Conservation (phyloP, 2,113 vertebrate species). For the Petroica traversi region DNA sequence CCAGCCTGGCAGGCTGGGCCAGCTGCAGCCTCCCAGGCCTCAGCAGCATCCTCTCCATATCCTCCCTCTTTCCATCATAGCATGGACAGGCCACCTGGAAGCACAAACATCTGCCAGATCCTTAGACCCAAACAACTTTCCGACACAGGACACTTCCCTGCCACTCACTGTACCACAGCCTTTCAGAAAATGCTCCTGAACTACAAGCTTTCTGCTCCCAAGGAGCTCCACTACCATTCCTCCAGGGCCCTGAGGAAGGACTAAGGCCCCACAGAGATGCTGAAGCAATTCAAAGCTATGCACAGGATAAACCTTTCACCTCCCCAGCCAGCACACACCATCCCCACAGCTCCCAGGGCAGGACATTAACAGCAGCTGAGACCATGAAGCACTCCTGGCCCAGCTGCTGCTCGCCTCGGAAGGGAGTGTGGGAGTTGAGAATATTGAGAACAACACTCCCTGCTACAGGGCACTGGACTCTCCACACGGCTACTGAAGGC, state of each 20-base stretch:
- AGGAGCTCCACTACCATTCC: not conserved
- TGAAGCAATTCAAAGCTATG: not conserved
- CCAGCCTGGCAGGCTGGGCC: rapidly evolving
- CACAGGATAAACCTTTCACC: not conserved
- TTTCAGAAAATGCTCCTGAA: not conserved
- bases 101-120: not conserved
- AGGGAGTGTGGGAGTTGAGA: not conserved
- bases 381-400: not conserved
- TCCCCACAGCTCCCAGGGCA: not conserved
- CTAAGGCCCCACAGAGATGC: not conserved
- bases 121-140: not conserved
- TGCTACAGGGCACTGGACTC: not conserved
- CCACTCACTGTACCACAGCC: not conserved
- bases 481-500: not conserved
- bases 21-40: not conserved
- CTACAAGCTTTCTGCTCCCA: not conserved
- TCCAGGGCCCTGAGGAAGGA: not conserved
- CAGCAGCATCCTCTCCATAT: not conserved
- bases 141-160: not conserved
- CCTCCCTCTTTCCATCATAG: not conserved
- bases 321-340: not conserved
- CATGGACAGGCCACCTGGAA: not conserved
- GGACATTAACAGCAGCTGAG: not conserved
- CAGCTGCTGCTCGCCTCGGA: not conserved
- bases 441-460: rapidly evolving